Base-by-base conservation (phyloP, 23 tunicate genomes). In the Oikopleura vanhoeffeni region DNA sequence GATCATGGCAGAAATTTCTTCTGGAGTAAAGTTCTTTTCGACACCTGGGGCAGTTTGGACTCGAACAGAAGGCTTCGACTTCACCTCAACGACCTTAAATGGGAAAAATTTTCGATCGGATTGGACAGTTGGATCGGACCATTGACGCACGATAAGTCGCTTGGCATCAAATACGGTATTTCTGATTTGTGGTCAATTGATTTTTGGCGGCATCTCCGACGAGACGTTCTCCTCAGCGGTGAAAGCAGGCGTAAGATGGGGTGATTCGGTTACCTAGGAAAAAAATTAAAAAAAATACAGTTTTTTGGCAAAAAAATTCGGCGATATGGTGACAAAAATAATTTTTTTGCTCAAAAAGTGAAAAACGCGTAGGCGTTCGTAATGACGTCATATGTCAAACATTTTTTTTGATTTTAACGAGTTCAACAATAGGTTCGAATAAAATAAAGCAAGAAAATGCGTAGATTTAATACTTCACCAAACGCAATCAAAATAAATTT, bases 181-280 rank as follows among this genome's bases (percentile, higher is more conserved):
- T 41, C 79, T 94, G 97, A 85, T 92, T 92, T 88, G 86, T 85
- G 40, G 97, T 90, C 28, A 90, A 89, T 83, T 93, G 96, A 58
- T 93, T 93, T 83, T 93, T 93, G n/a, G 98, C 98, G 0, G 98
- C 91, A 85, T 94, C 98, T 35, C 98, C 98, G 67, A 94, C 91
- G 41, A 94, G 87, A 33, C 98, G 83, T 83, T 91, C 97, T 0
- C 83, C 87, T 40, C 88, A 89, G 0, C 39, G 76, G 41, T 82
- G 88, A 76, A 91, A 91, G 30, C 87, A 90, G 39, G 88, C 96
- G 41, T 76, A 90, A 39, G 91, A 88, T 84, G 91, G 96, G 1
- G 96, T 90, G 39, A 90, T 90, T 41, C 96, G 85, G 76, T 90
- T 88, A 13, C 96, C 96, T n/a, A n/a, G n/a, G n/a, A n/a, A n/a